Base-by-base conservation (phyloP, 2,888 invertebrate genomes). In the Scaptomyza cyrtandrae region DNA sequence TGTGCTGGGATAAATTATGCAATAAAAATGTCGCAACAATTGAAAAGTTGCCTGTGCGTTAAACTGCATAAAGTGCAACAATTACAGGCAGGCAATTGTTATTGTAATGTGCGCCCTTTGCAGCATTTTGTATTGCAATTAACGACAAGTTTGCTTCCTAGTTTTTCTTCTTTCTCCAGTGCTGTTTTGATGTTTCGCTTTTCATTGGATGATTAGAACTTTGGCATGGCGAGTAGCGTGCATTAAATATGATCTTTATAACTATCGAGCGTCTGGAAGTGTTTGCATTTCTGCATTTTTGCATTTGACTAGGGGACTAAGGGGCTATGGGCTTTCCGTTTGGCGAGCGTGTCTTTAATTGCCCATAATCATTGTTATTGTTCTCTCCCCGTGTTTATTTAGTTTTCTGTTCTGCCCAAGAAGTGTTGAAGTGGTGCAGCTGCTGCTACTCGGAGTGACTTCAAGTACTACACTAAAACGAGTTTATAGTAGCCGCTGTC, bases 1-100 rank as follows among this genome's bases (percentile, higher is more conserved):
- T 73, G 62, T 55, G 72, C 73, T 75, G 89, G 89, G 78, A 86
- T 88, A 88, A 89, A 88, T 88, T 90, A 84, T 71, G 82, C 89
- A 88, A 89, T 88, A 85, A 89, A 87, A 82, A 69, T 80, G 79
- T 75, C 63, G 64, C 75, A 76, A 75, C 89, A 81, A 89, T 85
- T 85, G 75, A 70, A 86, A 75, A 77, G 71, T 74, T 65, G 60
- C 50, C 41, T 75, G 77, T 83, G 81, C 84, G 89, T 86, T 83
- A 66, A 83, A 77, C 80, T 86, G 84, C 84, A 88, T 84, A 84
- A 86, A 78, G 54, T 78, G 85, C 87, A 84, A 80, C 85, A 88
- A 84, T 88, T 85, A 88, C 66, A 39, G 62, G 54, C 63, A 71
- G 48, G 45, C 77, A 77, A 77, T 77, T 77, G 74, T 66, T 71